Conservation (phyloP, 23 tunicate species). For the Diplosoma virens region DNA sequence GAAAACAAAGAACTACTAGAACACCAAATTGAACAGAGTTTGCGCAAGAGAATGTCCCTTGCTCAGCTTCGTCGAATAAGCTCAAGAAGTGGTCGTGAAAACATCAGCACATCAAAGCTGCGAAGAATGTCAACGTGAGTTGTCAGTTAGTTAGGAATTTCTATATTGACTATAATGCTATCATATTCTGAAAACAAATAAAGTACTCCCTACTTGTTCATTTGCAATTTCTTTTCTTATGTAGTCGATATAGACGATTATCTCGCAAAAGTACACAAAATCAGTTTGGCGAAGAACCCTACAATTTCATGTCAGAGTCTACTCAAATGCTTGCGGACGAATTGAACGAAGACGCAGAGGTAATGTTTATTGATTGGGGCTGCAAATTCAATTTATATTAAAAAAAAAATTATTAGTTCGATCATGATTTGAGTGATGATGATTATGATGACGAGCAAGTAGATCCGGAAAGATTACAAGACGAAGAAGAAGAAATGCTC, state of each 20-base stretch:
- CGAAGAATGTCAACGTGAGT: conserved; percentile 54
- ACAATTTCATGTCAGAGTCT: neutral
- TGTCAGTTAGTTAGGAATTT: neutral
- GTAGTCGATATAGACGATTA: conserved; percentile 17
- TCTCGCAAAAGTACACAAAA: conserved; percentile 17
- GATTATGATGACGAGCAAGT: conserved; percentile 41
- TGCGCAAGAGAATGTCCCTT: conserved; percentile 48
- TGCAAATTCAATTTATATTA: neutral
- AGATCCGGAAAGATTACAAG: conserved; percentile 48
- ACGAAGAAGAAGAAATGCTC: conserved; percentile 66
- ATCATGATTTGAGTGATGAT: conserved; percentile 22
- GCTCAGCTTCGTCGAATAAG: conserved; percentile 55
- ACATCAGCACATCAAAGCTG: conserved; percentile 32
- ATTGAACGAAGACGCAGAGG: neutral
- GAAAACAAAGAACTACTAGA: neutral
- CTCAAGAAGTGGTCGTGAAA: conserved; percentile 13
- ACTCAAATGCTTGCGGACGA: conserved; percentile 33
- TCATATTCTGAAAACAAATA: too few relatives aligned
- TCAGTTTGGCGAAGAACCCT: conserved; percentile 1
- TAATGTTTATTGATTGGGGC: neutral
- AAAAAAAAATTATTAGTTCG: neutral
- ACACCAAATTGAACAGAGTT: conserved; percentile 28
- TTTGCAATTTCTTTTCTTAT: neutral
- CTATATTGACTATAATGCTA: too few relatives aligned
- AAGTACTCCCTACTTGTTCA: too few relatives aligned